Conservation (phyloP, 2,113 vertebrate species). For the Antennarius striatus region DNA sequence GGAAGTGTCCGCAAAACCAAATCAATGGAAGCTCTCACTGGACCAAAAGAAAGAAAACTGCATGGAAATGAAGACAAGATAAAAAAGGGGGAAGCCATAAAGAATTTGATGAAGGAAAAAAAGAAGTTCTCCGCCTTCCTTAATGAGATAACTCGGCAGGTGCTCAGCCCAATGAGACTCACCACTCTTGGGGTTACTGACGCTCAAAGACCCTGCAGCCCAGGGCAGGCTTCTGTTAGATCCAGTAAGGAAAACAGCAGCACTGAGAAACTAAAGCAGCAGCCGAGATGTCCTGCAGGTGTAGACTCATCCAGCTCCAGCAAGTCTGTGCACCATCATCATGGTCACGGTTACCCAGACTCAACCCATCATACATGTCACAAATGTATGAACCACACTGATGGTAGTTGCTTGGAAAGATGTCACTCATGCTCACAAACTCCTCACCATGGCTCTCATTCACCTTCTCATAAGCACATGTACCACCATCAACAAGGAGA, state of each 20-base stretch:
- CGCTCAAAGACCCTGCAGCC: conserved; percentile 47
- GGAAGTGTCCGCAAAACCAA: conserved; percentile 76
- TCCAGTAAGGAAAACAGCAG: conserved; percentile 44
- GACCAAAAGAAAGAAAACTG: conserved; percentile 28
- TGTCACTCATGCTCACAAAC: conserved; percentile 42
- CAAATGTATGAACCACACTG: conserved; percentile 37
- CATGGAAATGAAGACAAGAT: conserved; percentile 50
- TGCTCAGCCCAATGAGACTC: conserved; percentile 83
- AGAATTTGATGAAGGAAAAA: conserved; percentile 79
- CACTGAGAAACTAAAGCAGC: conserved; percentile 25
- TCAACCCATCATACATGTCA: conserved; percentile 7
- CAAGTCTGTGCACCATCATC: conserved; percentile 39
- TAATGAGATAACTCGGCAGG: conserved; percentile 84
- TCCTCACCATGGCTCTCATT: conserved; percentile 24
- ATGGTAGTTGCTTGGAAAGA: conserved; percentile 31
- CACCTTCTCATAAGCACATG: conserved; percentile 33
- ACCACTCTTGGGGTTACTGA: conserved; percentile 77
- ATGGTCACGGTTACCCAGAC: conserved; percentile 24
- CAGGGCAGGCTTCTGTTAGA: conserved; percentile 19
- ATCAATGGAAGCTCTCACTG: conserved; percentile 80
- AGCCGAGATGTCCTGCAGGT: conserved; percentile 38
- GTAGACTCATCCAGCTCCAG: conserved; percentile 59
- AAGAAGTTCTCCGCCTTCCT: conserved; percentile 83
- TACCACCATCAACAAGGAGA: conserved; percentile 28
- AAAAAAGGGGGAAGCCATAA: conserved; percentile 59